A percentile compares a stretch with the other conserved stretches of the same genome.
Conservation (phyloP, 1,140 invertebrate genomes). For the Limonius californicus region DNA sequence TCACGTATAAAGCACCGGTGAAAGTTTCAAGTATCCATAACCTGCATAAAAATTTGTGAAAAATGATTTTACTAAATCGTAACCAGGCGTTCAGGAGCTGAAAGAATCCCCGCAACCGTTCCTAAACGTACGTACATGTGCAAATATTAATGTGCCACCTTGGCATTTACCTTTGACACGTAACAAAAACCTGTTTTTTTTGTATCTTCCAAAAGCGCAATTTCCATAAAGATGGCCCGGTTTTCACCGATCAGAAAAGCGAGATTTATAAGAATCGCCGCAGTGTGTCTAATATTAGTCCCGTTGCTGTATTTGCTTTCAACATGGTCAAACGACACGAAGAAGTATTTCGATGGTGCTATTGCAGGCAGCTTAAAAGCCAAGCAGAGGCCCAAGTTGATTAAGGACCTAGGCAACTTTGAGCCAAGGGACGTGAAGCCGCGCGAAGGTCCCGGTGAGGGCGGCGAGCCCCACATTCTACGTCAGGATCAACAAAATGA, state of each 20-base stretch:
- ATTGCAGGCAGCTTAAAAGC: conserved; percentile 18
- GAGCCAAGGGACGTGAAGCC: conserved; percentile 59
- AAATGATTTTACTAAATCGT: too few species aligned
- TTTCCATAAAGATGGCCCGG: background rate
- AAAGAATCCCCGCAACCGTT: too few species aligned
- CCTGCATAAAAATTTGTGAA: too few species aligned
- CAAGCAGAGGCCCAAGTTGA: conserved; percentile 34
- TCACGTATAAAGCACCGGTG: too few species aligned
- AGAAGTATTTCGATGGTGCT: conserved; percentile 17
- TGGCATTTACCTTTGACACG: background rate
- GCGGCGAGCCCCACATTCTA: conserved; percentile 72
- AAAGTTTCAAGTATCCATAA: too few species aligned
- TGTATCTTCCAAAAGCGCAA: background rate
- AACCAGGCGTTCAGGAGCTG: too few species aligned
- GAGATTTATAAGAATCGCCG: conserved; percentile 43
- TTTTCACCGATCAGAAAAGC: conserved; percentile 39
- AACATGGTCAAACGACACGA: conserved; percentile 46
- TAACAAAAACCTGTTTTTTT: background rate
- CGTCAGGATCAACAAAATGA: conserved; percentile 70
- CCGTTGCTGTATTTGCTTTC: conserved; percentile 47
- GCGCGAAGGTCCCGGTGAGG: conserved; percentile 78
- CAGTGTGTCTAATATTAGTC: conserved; percentile 41
- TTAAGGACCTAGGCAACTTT: conserved; percentile 57
- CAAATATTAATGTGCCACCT: background rate
- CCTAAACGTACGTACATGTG: too few species aligned